phyloP scores from a whole-genome alignment of 1,140 invertebrate species.

The Lepidotrigona ventralis region DNA sequence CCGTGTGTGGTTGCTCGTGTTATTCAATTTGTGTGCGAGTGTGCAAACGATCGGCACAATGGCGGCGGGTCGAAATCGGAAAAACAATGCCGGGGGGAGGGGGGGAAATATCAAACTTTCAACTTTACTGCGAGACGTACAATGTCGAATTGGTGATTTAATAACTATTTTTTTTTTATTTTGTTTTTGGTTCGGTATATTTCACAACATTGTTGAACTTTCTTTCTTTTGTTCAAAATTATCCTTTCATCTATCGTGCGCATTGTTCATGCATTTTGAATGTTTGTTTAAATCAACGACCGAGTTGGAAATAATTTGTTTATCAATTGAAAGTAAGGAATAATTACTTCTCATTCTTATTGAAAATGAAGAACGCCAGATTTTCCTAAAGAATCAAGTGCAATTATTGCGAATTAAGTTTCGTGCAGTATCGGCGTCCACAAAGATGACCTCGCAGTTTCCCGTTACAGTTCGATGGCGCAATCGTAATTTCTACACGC shows the following conservation, averaged over 20 bases:
- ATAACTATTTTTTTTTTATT: too few relatives aligned
- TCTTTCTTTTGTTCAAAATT: too few relatives aligned
- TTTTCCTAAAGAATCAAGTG: background rate
- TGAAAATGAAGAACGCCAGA: background rate
- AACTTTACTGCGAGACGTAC: too few relatives aligned
- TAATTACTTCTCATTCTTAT: background rate
- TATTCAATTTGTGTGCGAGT: background rate
- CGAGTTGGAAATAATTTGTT: too few relatives aligned
- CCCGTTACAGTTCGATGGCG: background rate
- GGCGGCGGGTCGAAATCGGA: background rate
- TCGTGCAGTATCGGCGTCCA: background rate
- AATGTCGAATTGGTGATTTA: too few relatives aligned
- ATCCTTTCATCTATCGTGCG: too few relatives aligned
- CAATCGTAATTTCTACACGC: background rate
- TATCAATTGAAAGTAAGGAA: too few relatives aligned
- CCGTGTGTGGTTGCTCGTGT: background rate
- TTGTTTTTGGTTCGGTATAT: too few relatives aligned
- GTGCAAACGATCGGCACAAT: background rate
- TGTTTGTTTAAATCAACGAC: too few relatives aligned
- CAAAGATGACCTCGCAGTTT: background rate
- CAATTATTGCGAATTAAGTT: background rate
- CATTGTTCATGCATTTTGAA: too few relatives aligned
- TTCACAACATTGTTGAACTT: too few relatives aligned
- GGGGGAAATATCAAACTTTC: background rate
- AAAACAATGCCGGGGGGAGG: too few relatives aligned